Conservation (phyloP, 2,797 vertebrate species). For the Coluber constrictor region DNA sequence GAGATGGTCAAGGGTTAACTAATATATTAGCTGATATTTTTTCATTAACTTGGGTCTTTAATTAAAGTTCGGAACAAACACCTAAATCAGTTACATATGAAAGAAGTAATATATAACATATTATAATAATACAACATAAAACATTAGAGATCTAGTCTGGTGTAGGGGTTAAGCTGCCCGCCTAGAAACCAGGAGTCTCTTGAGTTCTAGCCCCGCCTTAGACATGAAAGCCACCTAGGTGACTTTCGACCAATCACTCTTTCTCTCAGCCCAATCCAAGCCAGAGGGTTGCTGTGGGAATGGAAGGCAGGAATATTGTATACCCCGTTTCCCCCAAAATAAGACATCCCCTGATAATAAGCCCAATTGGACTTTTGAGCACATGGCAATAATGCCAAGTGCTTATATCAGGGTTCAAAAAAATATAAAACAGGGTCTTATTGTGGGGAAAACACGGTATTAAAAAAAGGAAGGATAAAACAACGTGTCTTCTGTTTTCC, state of each 20-base stretch:
- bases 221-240: neutral
- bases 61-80: neutral
- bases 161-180: neutral
- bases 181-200: neutral
- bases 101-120: neutral
- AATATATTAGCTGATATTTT: neutral
- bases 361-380: too few relatives aligned
- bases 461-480: neutral
- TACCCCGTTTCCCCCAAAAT: too few relatives aligned
- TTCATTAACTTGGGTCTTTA: neutral
- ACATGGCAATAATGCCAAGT: too few relatives aligned
- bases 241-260: neutral
- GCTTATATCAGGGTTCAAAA: too few relatives aligned
- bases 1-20: neutral
- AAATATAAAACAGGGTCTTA: too few relatives aligned
- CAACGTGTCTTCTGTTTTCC: neutral
- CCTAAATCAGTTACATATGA: neutral
- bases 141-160: neutral
- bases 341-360: too few relatives aligned
- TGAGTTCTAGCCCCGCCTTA: neutral
- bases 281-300: neutral
- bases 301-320: neutral
- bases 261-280: neutral
- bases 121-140: neutral
- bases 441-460: too few relatives aligned